Percentiles rank a stretch among this genome's conserved stretches.
Conservation (phyloP, 2,113 vertebrate species). For the Tachysurus fulvidraco region DNA sequence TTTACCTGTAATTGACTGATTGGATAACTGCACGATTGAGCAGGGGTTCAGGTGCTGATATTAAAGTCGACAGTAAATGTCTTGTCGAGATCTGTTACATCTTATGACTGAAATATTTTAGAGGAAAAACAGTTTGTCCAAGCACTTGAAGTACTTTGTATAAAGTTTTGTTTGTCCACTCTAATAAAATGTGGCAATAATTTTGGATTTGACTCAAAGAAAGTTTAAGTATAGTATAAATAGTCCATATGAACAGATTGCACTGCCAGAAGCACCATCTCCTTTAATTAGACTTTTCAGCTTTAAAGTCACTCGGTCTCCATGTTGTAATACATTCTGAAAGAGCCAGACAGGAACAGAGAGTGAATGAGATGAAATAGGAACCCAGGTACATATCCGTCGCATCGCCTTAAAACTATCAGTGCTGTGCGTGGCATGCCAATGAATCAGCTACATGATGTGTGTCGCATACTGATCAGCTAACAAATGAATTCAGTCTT, state of each 20-base stretch:
- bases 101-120: background rate
- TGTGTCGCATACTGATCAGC: slow-evolving; percentile 66
- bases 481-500: slow-evolving; percentile 47
- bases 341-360: slow-evolving; percentile 10
- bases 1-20: background rate
- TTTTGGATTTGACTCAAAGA: background rate
- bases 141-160: background rate
- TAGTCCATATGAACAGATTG: background rate
- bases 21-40: background rate
- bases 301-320: background rate
- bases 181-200: background rate
- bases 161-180: background rate
- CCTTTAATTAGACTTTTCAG: slow-evolving; percentile 2
- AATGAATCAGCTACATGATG: slow-evolving; percentile 49
- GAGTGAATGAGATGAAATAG: slow-evolving; percentile 18
- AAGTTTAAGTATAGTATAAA: background rate
- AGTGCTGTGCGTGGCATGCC: slow-evolving; percentile 14
- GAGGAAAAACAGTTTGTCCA: background rate
- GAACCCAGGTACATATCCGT: background rate
- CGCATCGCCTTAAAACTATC: slow-evolving; percentile 27
- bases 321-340: slow-evolving; percentile 8
- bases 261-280: background rate
- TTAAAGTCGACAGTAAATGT: background rate
- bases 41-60: background rate
- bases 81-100: background rate